phyloP scores from a whole-genome alignment of 2,113 vertebrate genomes.

The Nerophis ophidion region DNA sequence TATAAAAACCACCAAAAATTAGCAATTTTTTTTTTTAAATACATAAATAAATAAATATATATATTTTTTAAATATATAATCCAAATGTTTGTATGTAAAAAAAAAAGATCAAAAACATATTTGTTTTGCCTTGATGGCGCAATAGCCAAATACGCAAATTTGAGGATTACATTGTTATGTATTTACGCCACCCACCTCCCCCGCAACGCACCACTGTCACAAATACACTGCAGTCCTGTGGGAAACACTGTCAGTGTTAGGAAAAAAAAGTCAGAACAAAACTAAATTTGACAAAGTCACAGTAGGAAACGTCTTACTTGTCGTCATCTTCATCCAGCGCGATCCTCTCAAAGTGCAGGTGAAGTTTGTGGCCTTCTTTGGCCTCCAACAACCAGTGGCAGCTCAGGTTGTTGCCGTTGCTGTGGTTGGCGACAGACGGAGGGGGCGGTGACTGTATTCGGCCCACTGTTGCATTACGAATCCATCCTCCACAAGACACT shows the following conservation, averaged over 20 bases:
- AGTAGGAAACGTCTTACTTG: conserved; percentile 63
- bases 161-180: no score
- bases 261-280: neutral
- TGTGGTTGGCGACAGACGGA: conserved; percentile 73
- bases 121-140: no score
- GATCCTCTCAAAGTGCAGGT: conserved; percentile 88
- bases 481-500: conserved; percentile 84
- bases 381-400: conserved; percentile 92
- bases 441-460: conserved; percentile 80
- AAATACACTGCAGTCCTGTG: no score
- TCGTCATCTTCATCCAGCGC: conserved; percentile 87
- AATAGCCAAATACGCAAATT: no score
- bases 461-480: conserved; percentile 84
- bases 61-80: no score
- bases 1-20: no score
- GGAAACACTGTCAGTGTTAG: neutral
- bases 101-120: no score
- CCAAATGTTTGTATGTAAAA: no score
- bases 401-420: conserved; percentile 82
- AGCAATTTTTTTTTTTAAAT: no score
- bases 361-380: conserved; percentile 81
- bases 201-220: no score
- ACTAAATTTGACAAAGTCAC: neutral
- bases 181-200: no score
- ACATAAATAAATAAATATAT: no score